These are phyloP conservation scores for Rallus limicola DNA, from an alignment of 2,113 vertebrate species.

Conservation along the genomic window DNA sequence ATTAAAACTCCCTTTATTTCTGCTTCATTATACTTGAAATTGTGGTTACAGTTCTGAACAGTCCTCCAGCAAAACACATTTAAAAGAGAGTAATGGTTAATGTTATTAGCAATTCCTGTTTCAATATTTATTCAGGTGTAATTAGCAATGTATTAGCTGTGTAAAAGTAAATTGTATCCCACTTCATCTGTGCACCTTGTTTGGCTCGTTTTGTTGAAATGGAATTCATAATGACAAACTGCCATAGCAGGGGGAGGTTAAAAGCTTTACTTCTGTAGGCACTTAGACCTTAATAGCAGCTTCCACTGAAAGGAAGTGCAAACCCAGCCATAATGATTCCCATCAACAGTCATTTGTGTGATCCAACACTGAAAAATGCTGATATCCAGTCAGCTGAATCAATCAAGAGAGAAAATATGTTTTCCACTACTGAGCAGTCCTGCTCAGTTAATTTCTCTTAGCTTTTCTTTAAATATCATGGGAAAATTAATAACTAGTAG, in stretches of 20 bases:
- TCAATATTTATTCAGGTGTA: constrained; percentile 50
- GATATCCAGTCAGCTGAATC: background rate
- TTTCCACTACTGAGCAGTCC: background rate
- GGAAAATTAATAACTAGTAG: background rate
- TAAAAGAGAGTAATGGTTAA: background rate
- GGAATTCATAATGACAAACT: constrained; percentile 9
- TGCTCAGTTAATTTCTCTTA: background rate
- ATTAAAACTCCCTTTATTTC: background rate
- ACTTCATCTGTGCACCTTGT: constrained; percentile 11
- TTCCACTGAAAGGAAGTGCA: background rate
- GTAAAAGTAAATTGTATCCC: background rate
- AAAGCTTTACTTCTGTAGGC: constrained; percentile 38
- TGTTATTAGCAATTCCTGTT: constrained; percentile 2
- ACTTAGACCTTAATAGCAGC: constrained; percentile 28
- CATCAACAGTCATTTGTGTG: background rate
- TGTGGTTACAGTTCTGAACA: background rate
- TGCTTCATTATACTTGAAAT: constrained; percentile 40
- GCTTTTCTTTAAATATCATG: background rate
- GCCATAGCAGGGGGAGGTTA: background rate
- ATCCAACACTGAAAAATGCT: background rate
- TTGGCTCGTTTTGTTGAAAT: background rate
- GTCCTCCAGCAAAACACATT: constrained; percentile 20
- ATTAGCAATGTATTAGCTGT: constrained; percentile 43
- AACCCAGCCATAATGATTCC: constrained; percentile 5
- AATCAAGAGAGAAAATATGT: background rate